Conservation (phyloP, 2,113 vertebrate species). For the Neotoma lepida region DNA sequence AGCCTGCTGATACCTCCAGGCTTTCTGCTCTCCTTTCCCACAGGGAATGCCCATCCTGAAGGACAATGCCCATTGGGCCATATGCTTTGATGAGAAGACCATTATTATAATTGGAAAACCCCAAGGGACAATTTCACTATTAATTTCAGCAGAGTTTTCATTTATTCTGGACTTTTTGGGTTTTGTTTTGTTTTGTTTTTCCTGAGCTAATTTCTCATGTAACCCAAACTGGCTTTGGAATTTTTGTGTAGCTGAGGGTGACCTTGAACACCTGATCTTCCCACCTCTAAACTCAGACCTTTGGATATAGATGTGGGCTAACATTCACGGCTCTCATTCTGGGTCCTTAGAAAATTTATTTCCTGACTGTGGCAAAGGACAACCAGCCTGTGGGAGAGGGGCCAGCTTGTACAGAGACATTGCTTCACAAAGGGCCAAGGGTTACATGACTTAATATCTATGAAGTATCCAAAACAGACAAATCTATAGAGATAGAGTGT, state of each 20-base stretch:
- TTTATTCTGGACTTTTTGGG: neutral
- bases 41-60: neutral
- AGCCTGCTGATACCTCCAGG: neutral
- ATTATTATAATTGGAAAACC: neutral
- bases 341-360: conserved; percentile 33
- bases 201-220: neutral
- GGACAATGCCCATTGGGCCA: neutral
- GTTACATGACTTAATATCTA: neutral
- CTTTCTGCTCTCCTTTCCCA: neutral
- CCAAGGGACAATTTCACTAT: neutral
- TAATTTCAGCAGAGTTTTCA: conserved; percentile 19
- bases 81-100: neutral
- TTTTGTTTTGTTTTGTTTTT: neutral
- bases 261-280: neutral
- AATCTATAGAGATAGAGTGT: neutral
- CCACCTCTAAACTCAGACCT: neutral
- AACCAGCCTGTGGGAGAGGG: neutral
- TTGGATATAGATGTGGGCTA: neutral
- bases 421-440: neutral
- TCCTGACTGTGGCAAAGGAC: neutral
- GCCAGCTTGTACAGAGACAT: neutral
- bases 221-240: neutral
- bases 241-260: neutral
- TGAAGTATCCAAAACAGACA: neutral
- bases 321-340: neutral